Evolutionary conservation across 1,140 invertebrate species (phyloP).

Genomic region (Steinernema feltiae): DNA sequence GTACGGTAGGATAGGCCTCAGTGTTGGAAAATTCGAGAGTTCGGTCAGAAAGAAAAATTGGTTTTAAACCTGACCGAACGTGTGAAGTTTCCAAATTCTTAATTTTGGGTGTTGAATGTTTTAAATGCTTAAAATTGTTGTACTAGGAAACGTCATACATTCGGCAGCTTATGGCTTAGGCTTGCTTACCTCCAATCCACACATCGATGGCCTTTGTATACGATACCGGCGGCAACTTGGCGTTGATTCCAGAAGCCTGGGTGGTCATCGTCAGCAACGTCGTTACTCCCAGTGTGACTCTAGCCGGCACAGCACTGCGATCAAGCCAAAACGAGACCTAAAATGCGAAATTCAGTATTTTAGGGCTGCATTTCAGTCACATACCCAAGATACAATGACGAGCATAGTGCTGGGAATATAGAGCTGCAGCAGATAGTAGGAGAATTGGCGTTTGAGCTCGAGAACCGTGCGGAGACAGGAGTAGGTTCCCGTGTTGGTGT

Average conservation of each 20-base stretch:
- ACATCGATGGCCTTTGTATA: constrained; percentile 72
- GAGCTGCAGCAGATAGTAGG: constrained; percentile 83
- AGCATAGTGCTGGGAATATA: constrained; percentile 61
- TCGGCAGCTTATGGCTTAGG: no score
- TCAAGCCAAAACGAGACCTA: constrained; percentile 62
- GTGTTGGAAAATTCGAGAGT: no score
- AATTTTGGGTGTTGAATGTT: no score
- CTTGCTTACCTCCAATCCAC: constrained; percentile 52
- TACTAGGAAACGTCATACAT: no score
- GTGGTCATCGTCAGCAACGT: constrained; percentile 93
- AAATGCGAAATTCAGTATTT: neutral
- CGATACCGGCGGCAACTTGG: constrained; percentile 87
- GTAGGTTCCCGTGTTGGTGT: constrained; percentile 91
- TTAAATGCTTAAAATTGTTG: no score
- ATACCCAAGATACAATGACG: constrained; percentile 64
- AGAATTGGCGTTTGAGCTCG: constrained; percentile 88
- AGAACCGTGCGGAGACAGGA: constrained; percentile 90
- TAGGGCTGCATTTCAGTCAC: neutral
- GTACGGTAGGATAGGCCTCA: no score
- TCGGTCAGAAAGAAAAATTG: no score
- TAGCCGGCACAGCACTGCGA: constrained; percentile 60
- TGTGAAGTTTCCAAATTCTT: no score
- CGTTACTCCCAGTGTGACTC: constrained; percentile 60
- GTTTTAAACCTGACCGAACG: no score
- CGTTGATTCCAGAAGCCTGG: constrained; percentile 90